A percentile compares a stretch with the other conserved stretches of the same genome.
Conservation (phyloP, 2,888 invertebrate species). For the Hirtodrosophila cameraria region DNA sequence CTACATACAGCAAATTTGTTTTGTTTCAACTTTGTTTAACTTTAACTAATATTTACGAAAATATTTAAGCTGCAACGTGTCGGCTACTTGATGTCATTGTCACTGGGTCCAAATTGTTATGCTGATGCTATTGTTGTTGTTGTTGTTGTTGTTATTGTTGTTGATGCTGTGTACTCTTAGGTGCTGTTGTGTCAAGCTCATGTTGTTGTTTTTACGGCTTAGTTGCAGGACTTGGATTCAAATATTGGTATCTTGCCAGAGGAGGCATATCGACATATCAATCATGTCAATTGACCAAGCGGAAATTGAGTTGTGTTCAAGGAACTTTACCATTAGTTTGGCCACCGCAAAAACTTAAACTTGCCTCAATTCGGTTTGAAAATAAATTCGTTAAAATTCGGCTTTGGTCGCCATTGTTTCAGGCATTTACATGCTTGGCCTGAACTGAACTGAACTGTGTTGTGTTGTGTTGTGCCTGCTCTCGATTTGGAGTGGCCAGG, state of each 20-base stretch:
- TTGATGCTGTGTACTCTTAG: background rate
- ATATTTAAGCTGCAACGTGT: conserved; percentile 42
- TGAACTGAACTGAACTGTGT: too few relatives aligned
- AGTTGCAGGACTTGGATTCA: background rate
- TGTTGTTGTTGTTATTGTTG: background rate
- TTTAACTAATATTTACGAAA: background rate
- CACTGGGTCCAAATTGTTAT: background rate
- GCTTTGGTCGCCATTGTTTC: conserved; percentile 41
- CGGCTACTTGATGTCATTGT: conserved; percentile 40
- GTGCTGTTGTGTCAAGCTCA: background rate
- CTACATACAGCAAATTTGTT: too few relatives aligned
- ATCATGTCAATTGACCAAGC: conserved; percentile 76
- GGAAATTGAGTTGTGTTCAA: conserved; percentile 55
- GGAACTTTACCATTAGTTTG: conserved; percentile 31
- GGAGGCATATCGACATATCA: conserved; percentile 53
- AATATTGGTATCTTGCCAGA: too few relatives aligned
- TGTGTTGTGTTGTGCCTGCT: conserved; percentile 8
- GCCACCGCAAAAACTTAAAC: conserved; percentile 23
- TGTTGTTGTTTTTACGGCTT: conserved; percentile 14
- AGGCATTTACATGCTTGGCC: conserved; percentile 52
- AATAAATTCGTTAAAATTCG: conserved; percentile 54
- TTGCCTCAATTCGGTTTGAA: conserved; percentile 33
- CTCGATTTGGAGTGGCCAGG: conserved; percentile 4
- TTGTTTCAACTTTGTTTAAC: too few relatives aligned
- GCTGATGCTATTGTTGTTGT: conserved; percentile 4